Conservation (phyloP, 2,888 invertebrate genomes). For the Galerucella calmariensis region DNA sequence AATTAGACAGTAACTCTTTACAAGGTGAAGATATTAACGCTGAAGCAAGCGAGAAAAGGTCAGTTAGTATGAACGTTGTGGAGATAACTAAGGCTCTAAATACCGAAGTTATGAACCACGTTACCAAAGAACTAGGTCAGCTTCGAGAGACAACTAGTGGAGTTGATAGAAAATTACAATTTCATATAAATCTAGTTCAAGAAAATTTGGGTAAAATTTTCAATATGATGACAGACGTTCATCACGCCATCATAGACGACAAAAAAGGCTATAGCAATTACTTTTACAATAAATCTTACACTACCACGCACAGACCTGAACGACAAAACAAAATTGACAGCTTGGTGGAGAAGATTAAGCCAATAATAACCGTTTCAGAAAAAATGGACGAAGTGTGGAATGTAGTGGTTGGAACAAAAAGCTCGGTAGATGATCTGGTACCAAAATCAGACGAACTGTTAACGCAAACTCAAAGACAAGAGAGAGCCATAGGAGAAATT, state of each 20-base stretch:
- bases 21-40: conserved; percentile 85
- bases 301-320: conserved; percentile 70
- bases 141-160: conserved; percentile 81
- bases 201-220: conserved; percentile 84
- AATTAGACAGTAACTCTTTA: conserved; percentile 84
- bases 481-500: conserved; percentile 87
- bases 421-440: conserved; percentile 85
- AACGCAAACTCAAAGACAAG: conserved; percentile 87
- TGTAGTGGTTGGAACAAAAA: conserved; percentile 89
- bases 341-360: conserved; percentile 83
- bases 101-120: conserved; percentile 82
- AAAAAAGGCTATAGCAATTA: conserved; percentile 63
- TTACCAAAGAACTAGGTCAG: conserved; percentile 83
- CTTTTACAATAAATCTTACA: conserved; percentile 66
- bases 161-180: conserved; percentile 84
- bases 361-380: conserved; percentile 86
- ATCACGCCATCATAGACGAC: conserved; percentile 85
- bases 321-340: conserved; percentile 78
- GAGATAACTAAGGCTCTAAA: conserved; percentile 88
- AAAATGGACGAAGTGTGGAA: conserved; percentile 95
- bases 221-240: conserved; percentile 83
- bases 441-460: conserved; percentile 88
- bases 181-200: conserved; percentile 84
- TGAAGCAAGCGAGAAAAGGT: conserved; percentile 88
- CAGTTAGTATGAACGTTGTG: conserved; percentile 83